Evolutionary conservation across 2,888 invertebrate genomes (phyloP).

Genomic region (Corbicula japonica): DNA sequence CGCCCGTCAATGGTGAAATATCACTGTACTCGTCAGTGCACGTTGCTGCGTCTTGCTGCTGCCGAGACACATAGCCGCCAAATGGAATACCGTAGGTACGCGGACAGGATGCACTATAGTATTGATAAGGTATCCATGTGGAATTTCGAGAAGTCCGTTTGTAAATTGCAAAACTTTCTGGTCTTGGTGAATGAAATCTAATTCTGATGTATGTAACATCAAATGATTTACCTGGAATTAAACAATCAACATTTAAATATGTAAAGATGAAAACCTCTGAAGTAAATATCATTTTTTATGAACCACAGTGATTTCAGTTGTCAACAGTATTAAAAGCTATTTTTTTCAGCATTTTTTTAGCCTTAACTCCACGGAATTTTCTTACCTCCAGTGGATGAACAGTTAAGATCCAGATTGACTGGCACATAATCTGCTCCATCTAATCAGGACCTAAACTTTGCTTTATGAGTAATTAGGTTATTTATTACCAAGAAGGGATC

Average conservation of each 20-base stretch:
- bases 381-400: too few species aligned
- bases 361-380: too few species aligned
- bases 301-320: background rate
- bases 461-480: too few species aligned
- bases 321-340: too few species aligned
- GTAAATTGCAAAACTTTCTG: slow-evolving; percentile 98
- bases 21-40: slow-evolving; percentile 99
- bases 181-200: slow-evolving; percentile 97
- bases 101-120: slow-evolving; percentile 94
- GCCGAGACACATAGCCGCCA: slow-evolving; percentile 89
- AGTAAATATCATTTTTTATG: background rate
- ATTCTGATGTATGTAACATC: slow-evolving; percentile 98
- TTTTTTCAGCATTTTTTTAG: too few species aligned
- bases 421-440: too few species aligned
- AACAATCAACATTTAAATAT: too few species aligned
- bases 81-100: slow-evolving; percentile 94
- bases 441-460: too few species aligned
- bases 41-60: slow-evolving; percentile 96
- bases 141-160: slow-evolving; percentile 91
- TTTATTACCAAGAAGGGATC: too few species aligned
- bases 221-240: slow-evolving; percentile 94
- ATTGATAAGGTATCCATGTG: slow-evolving; percentile 89
- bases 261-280: too few species aligned
- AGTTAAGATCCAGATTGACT: too few species aligned
- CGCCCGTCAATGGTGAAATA: slow-evolving; percentile 97